Base-by-base conservation (phyloP, 1,140 invertebrate species). In the Drosophila tani region DNA sequence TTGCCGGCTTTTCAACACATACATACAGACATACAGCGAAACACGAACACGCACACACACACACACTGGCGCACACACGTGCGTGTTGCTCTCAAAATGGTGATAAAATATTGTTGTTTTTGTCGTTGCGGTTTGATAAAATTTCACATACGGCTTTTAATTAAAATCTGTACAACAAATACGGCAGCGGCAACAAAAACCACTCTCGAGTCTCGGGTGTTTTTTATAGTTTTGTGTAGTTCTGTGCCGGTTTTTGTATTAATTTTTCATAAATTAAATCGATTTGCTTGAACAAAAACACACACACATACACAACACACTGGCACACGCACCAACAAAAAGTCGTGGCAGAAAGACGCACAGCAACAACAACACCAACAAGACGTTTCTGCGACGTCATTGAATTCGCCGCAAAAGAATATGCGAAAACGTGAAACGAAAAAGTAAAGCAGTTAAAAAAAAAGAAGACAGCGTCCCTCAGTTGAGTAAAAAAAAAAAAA, bases 1-100 rank as follows among this genome's bases (percentile, higher is more conserved):
- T 82, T 88, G 84, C 84, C 84, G 84, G 84, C 84, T 88, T 88
- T 88, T 87, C 59, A 38, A 88, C 84, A 66, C 84, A 88, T 79
- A 75, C 62, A 82, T 50, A 77, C 56, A 69, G 3, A 51, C 12
- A 19, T 15, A 11, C 19, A 15, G 19, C 45, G 15, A 64, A 32
- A 41, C 41, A 43, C 63, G 17, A 21, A 55, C 51, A 58, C 27
- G 46, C 63, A 59, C 55, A 58, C 45, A 64, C 45, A 64, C n/a
- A 40, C 29, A 55, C 24, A 41, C 53, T 45, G 21, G 53, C 14
- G 35, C 51, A 41, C 40, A 75, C 59, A 75, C 60, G 73, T 64
- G 73, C 59, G 51, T 74, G 69, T 51, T 77, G 50, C 67, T 81
- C 60, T 74, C 55, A 75, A 79, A 81, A 77, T 79, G 58, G 62